These are phyloP conservation scores for Caenorhabditis briggsae DNA, from an alignment of 1,140 invertebrate genomes.

Conservation along the genomic window DNA sequence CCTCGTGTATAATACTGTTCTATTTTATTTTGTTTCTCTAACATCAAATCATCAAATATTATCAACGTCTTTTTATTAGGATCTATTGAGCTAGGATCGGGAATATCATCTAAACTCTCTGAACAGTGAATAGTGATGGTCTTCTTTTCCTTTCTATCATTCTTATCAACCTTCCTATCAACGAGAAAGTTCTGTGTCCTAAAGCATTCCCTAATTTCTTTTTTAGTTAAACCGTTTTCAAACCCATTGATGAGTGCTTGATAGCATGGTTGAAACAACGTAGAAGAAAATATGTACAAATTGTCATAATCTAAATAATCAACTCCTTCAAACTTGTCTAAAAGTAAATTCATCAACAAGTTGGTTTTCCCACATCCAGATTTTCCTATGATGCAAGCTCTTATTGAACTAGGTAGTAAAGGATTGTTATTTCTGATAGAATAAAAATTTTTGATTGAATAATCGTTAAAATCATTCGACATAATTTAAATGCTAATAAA, in stretches of 20 bases:
- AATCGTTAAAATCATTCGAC: constrained; percentile 46
- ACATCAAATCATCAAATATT: too few relatives aligned
- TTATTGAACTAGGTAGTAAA: constrained; percentile 59
- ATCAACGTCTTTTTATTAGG: constrained; percentile 67
- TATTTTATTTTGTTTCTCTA: too few relatives aligned
- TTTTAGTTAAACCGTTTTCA: constrained; percentile 64
- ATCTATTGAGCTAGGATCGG: too few relatives aligned
- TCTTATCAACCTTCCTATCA: too few relatives aligned
- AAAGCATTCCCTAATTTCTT: constrained; percentile 68
- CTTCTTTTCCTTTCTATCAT: too few relatives aligned
- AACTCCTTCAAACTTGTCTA: constrained; percentile 54
- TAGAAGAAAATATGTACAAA: constrained; percentile 69
- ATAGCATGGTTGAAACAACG: constrained; percentile 67
- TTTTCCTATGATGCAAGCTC: constrained; percentile 62
- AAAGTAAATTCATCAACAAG: constrained; percentile 67
- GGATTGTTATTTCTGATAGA: constrained; percentile 59
- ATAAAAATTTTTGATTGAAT: constrained; percentile 58
- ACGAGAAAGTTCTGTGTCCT: too few relatives aligned
- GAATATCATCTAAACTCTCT: constrained; percentile 63
- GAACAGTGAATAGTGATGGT: constrained; percentile 57
- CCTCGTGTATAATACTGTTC: too few relatives aligned
- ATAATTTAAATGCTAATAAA: constrained; percentile 54
- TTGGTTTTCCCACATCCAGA: constrained; percentile 62
- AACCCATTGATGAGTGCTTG: constrained; percentile 67
- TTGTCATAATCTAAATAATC: constrained; percentile 69